These are phyloP conservation scores for Clistopyga incitator DNA, from an alignment of 2,888 invertebrate genomes.

Conservation along the genomic window DNA sequence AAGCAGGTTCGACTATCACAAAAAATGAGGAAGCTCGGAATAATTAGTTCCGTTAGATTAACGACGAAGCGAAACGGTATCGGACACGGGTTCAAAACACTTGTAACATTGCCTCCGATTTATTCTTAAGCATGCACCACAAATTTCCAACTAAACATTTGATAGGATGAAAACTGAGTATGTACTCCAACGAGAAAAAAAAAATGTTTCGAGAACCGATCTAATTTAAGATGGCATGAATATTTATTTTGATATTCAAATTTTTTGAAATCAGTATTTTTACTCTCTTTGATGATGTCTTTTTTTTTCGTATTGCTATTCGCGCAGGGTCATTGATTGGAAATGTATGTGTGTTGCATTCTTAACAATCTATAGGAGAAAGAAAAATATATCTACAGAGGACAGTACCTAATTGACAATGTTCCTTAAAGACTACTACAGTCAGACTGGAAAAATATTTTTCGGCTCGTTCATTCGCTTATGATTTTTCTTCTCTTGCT, in stretches of 20 bases:
- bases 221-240: no score
- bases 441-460: constrained; percentile 76
- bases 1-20: constrained; percentile 3
- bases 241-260: no score
- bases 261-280: no score
- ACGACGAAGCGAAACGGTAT: constrained; percentile 4
- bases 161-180: no score
- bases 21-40: constrained; percentile 35
- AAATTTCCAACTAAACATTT: no score
- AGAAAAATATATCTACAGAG: constrained; percentile 19
- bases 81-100: neutral
- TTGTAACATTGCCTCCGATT: constrained; percentile 5
- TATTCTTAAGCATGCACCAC: neutral
- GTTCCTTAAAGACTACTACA: constrained; percentile 72
- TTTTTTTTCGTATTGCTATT: no score
- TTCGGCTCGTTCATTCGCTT: constrained; percentile 66
- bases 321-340: no score
- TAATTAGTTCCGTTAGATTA: constrained; percentile 2
- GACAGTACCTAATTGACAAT: constrained; percentile 75
- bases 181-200: no score
- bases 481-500: constrained; percentile 23
- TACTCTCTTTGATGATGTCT: no score
- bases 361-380: neutral
- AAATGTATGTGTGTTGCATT: neutral
- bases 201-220: no score